phyloP scores from a whole-genome alignment of 2,113 vertebrate species.

The Chloebia gouldiae region DNA sequence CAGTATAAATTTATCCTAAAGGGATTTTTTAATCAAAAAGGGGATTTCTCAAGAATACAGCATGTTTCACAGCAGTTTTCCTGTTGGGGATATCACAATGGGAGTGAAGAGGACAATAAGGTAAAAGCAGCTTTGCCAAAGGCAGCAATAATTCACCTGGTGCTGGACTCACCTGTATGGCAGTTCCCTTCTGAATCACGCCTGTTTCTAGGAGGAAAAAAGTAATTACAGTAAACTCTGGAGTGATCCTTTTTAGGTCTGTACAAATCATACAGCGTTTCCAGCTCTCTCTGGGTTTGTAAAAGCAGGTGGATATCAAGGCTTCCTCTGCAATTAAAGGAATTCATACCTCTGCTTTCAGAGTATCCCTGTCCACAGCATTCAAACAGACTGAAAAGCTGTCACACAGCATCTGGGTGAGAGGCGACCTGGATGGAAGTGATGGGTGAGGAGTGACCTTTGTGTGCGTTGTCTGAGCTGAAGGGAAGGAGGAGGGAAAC shows the following conservation, averaged over 20 bases:
- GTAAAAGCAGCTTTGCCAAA: neutral
- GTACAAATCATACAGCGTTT: rapidly evolving
- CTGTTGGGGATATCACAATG: rapidly evolving
- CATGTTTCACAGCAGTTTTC: neutral
- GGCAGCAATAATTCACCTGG: neutral
- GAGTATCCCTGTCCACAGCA: neutral
- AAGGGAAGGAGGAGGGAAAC: neutral
- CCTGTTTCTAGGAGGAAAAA: neutral
- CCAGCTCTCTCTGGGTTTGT: neutral
- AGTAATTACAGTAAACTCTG: no score
- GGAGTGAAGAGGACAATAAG: neutral
- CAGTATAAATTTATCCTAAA: neutral
- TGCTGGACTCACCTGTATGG: neutral
- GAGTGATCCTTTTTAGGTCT: neutral
- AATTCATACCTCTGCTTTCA: neutral
- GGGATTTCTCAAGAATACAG: neutral
- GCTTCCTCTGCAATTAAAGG: neutral
- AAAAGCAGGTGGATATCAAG: neutral
- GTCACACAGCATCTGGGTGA: neutral
- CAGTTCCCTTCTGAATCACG: neutral
- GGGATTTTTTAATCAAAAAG: neutral
- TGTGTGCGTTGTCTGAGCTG: neutral
- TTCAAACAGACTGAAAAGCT: neutral
- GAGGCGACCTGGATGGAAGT: neutral
- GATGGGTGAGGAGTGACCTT: neutral